A percentile compares a stretch with the other conserved stretches of the same genome.
Evolutionary conservation across 2,797 vertebrate species (phyloP).

Genomic region (Danio albolineatus): DNA sequence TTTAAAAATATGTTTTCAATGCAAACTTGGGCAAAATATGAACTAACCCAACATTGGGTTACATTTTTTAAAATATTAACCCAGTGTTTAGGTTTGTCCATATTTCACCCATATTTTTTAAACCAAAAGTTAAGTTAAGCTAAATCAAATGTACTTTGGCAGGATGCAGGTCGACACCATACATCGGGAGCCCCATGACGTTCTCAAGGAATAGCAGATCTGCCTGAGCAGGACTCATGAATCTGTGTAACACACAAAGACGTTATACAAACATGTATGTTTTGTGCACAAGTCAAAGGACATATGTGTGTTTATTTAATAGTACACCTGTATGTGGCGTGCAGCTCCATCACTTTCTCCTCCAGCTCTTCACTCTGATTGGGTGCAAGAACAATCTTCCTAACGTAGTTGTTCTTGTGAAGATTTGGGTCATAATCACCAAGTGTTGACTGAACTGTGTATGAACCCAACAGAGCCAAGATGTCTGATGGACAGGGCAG

Average conservation of each 20-base stretch:
- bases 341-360: conserved; percentile 93
- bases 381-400: conserved; percentile 87
- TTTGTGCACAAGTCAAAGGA: neutral
- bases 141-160: conserved; percentile 84
- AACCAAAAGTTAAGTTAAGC: neutral
- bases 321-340: conserved; percentile 90
- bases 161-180: conserved; percentile 96
- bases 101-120: no score
- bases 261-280: neutral
- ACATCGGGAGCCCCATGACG: conserved; percentile 96
- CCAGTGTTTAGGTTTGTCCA: no score
- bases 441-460: conserved; percentile 91
- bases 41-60: no score
- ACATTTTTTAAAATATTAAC: no score
- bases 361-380: conserved; percentile 94
- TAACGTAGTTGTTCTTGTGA: conserved; percentile 87
- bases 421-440: conserved; percentile 94
- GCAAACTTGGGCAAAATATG: no score
- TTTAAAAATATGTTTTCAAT: no score
- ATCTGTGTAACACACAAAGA: conserved; percentile 72
- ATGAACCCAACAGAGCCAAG: conserved; percentile 92
- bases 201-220: conserved; percentile 96
- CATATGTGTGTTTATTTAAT: neutral
- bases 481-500: conserved; percentile 96
- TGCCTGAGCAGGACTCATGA: conserved; percentile 95